These are phyloP conservation scores for Neopelma chrysocephalum DNA, from an alignment of 2,797 vertebrate genomes.

Conservation along the genomic window DNA sequence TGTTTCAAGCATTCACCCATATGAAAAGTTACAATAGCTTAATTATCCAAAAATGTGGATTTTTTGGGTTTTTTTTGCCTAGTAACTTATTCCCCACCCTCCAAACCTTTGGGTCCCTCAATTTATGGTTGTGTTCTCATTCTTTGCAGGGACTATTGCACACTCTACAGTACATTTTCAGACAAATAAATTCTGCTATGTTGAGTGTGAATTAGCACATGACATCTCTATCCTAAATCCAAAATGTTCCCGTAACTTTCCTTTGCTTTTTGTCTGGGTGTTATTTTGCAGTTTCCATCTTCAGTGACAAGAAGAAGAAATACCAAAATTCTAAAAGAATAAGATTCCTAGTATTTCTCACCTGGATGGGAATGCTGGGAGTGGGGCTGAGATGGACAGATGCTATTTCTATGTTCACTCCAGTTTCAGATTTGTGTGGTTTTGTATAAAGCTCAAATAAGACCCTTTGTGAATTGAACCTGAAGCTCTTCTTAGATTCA, in stretches of 20 bases:
- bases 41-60: not conserved
- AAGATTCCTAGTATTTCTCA: not conserved
- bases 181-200: not conserved
- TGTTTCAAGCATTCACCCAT: not conserved
- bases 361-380: not conserved
- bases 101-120: not conserved
- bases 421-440: not conserved
- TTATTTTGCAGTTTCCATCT: not conserved
- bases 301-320: not conserved
- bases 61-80: not conserved
- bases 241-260: not conserved
- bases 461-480: not conserved
- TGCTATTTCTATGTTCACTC: not conserved
- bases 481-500: not conserved
- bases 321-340: not conserved
- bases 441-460: not conserved
- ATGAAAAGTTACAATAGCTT: not conserved
- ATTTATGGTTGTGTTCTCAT: rapidly evolving
- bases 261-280: not conserved
- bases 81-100: not conserved
- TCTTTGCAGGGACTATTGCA: not conserved
- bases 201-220: not conserved
- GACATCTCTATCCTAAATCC: not conserved
- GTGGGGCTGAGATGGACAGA: not conserved
- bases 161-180: not conserved